Percentiles rank a stretch among this genome's conserved stretches.
These are phyloP conservation scores for Neelides folsomi DNA, from an alignment of 2,888 invertebrate species.

Conservation along the genomic window DNA sequence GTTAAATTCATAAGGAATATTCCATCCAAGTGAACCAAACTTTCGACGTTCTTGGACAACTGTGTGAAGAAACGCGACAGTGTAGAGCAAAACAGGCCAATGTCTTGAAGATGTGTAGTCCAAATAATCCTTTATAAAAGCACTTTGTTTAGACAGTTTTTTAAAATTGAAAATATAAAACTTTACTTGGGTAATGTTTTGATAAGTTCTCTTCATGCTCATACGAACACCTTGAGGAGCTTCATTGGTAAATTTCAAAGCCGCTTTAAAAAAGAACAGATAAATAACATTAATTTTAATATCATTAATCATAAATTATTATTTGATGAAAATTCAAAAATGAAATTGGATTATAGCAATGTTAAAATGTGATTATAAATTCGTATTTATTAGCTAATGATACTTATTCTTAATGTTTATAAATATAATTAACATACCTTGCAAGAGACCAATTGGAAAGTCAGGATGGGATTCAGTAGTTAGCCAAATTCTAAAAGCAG, in stretches of 20 bases:
- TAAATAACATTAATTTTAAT: too few relatives aligned
- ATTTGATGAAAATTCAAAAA: too few relatives aligned
- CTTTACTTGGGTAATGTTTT: constrained; percentile 56
- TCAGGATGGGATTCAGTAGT: constrained; percentile 87
- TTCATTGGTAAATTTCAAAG: constrained; percentile 94
- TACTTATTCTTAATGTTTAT: too few relatives aligned
- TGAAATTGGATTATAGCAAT: too few relatives aligned
- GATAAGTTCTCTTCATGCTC: constrained; percentile 86
- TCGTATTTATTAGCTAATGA: too few relatives aligned
- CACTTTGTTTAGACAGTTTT: too few relatives aligned
- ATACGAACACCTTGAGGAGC: constrained; percentile 91
- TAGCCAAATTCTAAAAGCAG: constrained; percentile 78
- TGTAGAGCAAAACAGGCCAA: constrained; percentile 87
- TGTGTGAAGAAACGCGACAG: constrained; percentile 87
- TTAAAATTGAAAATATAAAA: constrained; percentile 1
- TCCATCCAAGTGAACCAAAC: constrained; percentile 90
- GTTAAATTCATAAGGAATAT: constrained; percentile 84
- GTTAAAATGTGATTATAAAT: too few relatives aligned
- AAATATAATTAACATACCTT: too few relatives aligned
- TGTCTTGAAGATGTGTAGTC: constrained; percentile 82
- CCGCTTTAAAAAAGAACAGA: too few relatives aligned
- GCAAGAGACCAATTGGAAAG: constrained; percentile 63
- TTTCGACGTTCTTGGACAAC: constrained; percentile 89
- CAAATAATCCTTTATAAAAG: constrained; percentile 55
- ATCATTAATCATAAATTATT: too few relatives aligned